A percentile compares a stretch with the other conserved stretches of the same genome.
Evolutionary conservation across 2,888 invertebrate species (phyloP).

Genomic region (Lampropteryx suffumata): DNA sequence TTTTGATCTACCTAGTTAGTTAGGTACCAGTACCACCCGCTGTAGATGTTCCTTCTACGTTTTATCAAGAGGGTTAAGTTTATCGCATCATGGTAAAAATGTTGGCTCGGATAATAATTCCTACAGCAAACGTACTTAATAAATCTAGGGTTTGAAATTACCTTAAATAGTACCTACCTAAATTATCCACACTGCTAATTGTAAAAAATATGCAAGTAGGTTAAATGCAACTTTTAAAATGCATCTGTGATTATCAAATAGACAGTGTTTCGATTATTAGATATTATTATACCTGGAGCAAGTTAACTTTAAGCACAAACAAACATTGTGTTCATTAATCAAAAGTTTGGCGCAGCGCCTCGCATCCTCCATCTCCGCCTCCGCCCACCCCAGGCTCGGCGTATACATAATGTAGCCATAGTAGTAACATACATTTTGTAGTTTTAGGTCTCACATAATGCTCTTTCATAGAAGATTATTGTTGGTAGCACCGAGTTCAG

Average conservation of each 20-base stretch:
- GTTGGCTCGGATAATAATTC: too few species aligned
- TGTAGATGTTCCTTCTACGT: too few species aligned
- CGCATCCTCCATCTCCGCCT: constrained; percentile 64
- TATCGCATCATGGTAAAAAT: too few species aligned
- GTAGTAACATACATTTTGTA: constrained; percentile 24
- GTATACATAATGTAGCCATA: constrained; percentile 33
- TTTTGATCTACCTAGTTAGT: constrained; percentile 20
- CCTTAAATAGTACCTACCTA: not conserved
- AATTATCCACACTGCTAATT: too few species aligned
- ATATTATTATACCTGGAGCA: constrained; percentile 72
- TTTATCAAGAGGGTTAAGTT: too few species aligned
- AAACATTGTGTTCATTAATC: constrained; percentile 80
- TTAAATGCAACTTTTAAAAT: not conserved
- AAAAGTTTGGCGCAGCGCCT: constrained; percentile 80
- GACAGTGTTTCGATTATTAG: constrained; percentile 63
- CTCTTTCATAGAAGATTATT: constrained; percentile 35
- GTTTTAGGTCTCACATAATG: constrained; percentile 60
- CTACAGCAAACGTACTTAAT: too few species aligned
- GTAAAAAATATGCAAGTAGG: not conserved
- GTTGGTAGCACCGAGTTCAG: constrained; percentile 52
- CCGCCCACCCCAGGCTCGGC: constrained; percentile 50
- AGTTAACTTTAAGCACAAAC: constrained; percentile 78
- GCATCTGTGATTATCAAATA: constrained; percentile 12
- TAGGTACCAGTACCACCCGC: not conserved
- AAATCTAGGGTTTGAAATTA: too few species aligned